phyloP scores from a whole-genome alignment of 2,797 vertebrate species.

The Lacerta bilineata region DNA sequence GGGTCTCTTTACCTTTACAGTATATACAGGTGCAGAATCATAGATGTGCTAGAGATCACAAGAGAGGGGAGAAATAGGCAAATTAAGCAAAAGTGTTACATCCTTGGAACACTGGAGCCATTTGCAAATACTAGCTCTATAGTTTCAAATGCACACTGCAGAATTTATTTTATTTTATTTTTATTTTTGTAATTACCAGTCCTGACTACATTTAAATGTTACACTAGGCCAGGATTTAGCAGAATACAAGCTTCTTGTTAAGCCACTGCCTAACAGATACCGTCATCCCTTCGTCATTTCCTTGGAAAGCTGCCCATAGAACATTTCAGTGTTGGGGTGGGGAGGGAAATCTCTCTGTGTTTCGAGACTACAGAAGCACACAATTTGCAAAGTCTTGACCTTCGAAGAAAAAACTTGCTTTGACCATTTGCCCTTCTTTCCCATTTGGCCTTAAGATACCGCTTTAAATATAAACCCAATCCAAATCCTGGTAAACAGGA shows the following conservation, averaged over 20 bases:
- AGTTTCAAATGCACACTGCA: not conserved
- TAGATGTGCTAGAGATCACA: not conserved
- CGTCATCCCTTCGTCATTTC: slow-evolving; percentile 32
- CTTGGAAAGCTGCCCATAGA: slow-evolving; percentile 47
- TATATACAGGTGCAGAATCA: not conserved
- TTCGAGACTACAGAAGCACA: slow-evolving; percentile 47
- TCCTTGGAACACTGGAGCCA: not conserved
- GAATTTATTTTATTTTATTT: too few species aligned
- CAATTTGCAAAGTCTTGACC: slow-evolving; percentile 47
- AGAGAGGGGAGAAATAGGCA: not conserved
- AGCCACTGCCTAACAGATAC: slow-evolving; percentile 50
- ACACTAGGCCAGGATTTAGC: too few species aligned
- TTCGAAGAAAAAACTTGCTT: slow-evolving; percentile 61
- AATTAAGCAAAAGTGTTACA: not conserved
- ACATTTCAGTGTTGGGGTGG: slow-evolving; percentile 18
- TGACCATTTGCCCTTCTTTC: slow-evolving; percentile 39
- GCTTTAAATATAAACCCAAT: slow-evolving; percentile 29
- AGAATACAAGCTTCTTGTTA: slow-evolving; percentile 23
- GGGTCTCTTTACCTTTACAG: too few species aligned
- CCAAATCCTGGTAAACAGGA: slow-evolving; percentile 23
- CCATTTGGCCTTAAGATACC: slow-evolving; percentile 43
- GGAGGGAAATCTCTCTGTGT: slow-evolving; percentile 36
- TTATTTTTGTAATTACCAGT: too few species aligned
- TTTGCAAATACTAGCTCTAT: not conserved
- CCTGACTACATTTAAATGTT: too few species aligned